These are phyloP conservation scores for Desmophyllum pertusum DNA, from an alignment of 92 coral and sea anemone species.

Conservation along the genomic window DNA sequence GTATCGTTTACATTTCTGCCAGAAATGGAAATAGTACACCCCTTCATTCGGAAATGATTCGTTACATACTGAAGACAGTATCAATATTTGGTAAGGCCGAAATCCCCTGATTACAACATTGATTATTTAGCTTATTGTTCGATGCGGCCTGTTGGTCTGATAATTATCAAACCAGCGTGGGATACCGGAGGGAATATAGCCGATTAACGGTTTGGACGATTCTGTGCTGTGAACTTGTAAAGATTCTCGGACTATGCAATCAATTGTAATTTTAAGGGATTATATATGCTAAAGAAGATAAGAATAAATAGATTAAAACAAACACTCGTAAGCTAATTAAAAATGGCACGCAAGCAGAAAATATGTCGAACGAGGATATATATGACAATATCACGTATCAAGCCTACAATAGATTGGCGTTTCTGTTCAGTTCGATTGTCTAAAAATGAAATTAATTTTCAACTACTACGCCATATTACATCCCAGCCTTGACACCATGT, in stretches of 20 bases:
- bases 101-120: not conserved
- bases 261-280: not conserved
- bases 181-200: not conserved
- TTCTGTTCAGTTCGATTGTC: not conserved
- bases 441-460: not conserved
- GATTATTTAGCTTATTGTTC: not conserved
- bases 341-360: not conserved
- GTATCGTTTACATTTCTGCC: not conserved
- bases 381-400: not conserved
- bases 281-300: not conserved
- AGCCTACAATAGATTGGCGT: not conserved
- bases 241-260: not conserved
- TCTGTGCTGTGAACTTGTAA: not conserved
- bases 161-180: not conserved
- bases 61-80: not conserved
- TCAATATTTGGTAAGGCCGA: constrained; percentile 17
- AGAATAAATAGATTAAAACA: not conserved
- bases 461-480: not conserved
- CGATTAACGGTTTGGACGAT: not conserved
- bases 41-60: constrained; percentile 23
- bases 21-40: constrained; percentile 4
- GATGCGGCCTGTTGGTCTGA: not conserved
- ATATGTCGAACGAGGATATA: not conserved
- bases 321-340: not conserved
- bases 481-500: not conserved